Percentiles rank a stretch among this genome's conserved stretches.
Evolutionary conservation across 2,113 vertebrate species (phyloP).

Genomic region (Nibea albiflora): DNA sequence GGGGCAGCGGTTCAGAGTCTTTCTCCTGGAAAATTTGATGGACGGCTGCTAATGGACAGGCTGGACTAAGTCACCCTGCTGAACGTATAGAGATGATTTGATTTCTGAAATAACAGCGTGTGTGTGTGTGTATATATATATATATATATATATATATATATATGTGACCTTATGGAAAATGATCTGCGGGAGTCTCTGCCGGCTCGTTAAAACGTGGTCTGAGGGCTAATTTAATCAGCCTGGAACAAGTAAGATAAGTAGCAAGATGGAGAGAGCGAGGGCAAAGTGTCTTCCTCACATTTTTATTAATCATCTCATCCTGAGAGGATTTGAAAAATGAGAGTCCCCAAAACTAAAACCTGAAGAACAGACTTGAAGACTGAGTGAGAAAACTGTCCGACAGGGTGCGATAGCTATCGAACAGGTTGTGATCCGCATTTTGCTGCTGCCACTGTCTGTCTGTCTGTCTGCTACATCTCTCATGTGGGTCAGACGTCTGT

Average conservation of each 20-base stretch:
- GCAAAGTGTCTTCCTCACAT: neutral
- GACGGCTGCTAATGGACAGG: slow-evolving; percentile 28
- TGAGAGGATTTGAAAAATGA: too few species aligned
- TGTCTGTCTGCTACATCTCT: neutral
- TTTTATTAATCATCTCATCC: neutral
- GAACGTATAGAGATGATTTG: slow-evolving; percentile 16
- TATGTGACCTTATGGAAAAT: slow-evolving; percentile 1
- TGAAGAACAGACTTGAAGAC: neutral
- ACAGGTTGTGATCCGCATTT: neutral
- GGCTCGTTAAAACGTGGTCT: neutral
- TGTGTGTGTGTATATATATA: too few species aligned
- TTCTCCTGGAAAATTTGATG: slow-evolving; percentile 20
- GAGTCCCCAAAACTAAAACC: neutral
- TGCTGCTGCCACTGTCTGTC: too few species aligned
- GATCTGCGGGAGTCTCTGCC: neutral
- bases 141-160: too few species aligned
- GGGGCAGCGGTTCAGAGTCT: slow-evolving; percentile 29
- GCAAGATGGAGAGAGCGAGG: neutral
- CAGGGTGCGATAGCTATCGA: neutral
- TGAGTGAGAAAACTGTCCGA: neutral
- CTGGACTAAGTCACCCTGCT: neutral
- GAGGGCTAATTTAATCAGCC: slow-evolving; percentile 3
- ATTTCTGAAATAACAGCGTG: neutral
- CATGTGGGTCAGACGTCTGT: neutral
- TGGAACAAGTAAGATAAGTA: neutral